Percentiles rank a stretch among this genome's conserved stretches.
phyloP scores from a whole-genome alignment of 2,888 invertebrate genomes.

The Agrochola circellaris region DNA sequence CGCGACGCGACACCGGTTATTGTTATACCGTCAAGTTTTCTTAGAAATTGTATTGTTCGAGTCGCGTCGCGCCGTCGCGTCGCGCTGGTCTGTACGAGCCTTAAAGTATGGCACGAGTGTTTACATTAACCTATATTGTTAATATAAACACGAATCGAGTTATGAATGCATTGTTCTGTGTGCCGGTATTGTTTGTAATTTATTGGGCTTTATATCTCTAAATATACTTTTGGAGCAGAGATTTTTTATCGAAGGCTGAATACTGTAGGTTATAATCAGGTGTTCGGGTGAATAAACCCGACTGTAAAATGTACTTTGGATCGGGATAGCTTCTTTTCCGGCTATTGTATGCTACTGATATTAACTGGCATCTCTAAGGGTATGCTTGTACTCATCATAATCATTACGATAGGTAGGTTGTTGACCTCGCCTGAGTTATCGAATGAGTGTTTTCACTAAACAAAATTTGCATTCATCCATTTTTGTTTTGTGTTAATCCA shows the following conservation, averaged over 20 bases:
- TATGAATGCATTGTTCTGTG: constrained; percentile 66
- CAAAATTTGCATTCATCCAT: constrained; percentile 14
- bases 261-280: constrained; percentile 15
- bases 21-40: too few relatives aligned
- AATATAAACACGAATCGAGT: constrained; percentile 61
- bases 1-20: too few relatives aligned
- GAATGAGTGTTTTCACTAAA: constrained; percentile 6
- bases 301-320: constrained; percentile 7
- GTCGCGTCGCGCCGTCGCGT: too few relatives aligned
- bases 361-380: constrained; percentile 8
- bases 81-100: too few relatives aligned
- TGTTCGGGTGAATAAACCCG: constrained; percentile 21
- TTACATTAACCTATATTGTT: constrained; percentile 54
- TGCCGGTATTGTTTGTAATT: constrained; percentile 58
- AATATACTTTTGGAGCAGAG: constrained; percentile 42
- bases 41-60: too few relatives aligned
- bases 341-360: constrained; percentile 6
- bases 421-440: not conserved
- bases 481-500: not conserved
- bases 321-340: constrained; percentile 33
- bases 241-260: constrained; percentile 27
- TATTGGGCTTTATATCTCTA: constrained; percentile 51
- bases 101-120: constrained; percentile 54
- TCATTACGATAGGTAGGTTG: not conserved
- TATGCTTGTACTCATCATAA: not conserved